These are phyloP conservation scores for Sturnira hondurensis DNA, from an alignment of 2,113 vertebrate genomes.

Conservation along the genomic window DNA sequence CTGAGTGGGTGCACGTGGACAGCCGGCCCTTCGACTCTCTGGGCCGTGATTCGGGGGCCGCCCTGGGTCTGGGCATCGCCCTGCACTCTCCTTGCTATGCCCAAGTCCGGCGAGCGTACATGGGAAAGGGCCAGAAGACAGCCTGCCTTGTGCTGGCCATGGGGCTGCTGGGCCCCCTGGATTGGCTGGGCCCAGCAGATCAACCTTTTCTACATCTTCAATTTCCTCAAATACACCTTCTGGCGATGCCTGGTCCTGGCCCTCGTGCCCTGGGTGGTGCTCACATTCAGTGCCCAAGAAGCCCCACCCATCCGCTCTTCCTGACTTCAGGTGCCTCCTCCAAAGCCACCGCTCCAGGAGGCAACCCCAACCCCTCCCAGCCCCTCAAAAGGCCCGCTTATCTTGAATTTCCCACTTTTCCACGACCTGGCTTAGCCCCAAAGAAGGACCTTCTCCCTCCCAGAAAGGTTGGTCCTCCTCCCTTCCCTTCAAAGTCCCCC, in stretches of 20 bases:
- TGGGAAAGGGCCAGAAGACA: conserved; percentile 70
- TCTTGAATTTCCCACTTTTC: not conserved
- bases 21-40: conserved; percentile 89
- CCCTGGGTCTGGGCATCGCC: conserved; percentile 89
- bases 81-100: conserved; percentile 75
- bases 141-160: conserved; percentile 77
- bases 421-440: not conserved
- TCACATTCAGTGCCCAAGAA: conserved; percentile 72
- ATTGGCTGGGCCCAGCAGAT: conserved; percentile 77
- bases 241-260: conserved; percentile 88
- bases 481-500: not conserved
- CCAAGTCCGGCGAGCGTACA: conserved; percentile 57
- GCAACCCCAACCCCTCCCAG: not conserved
- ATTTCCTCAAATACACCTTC: conserved; percentile 83
- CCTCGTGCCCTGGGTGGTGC: conserved; percentile 84
- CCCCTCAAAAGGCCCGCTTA: not conserved
- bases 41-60: conserved; percentile 85
- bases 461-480: not conserved
- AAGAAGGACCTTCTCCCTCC: not conserved
- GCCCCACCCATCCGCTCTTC: conserved; percentile 47
- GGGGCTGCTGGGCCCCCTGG: conserved; percentile 77
- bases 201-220: conserved; percentile 85
- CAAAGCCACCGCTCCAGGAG: not conserved
- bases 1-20: conserved; percentile 88
- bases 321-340: conserved; percentile 19